Base-by-base conservation (phyloP, 2,113 vertebrate genomes). In the Vulpes lagopus region DNA sequence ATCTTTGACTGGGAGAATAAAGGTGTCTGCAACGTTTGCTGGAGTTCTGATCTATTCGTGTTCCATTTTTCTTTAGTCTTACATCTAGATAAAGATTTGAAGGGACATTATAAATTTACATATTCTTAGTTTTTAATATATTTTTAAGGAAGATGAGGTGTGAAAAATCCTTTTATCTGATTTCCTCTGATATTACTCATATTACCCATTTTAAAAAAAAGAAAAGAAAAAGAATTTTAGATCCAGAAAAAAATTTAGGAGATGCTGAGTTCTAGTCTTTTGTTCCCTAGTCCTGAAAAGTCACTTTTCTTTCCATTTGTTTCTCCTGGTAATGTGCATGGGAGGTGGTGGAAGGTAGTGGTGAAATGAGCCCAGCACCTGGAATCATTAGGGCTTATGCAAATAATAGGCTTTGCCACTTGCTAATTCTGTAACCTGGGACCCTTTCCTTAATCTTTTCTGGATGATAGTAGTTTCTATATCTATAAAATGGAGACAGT, bases 71-170 rank as follows among this genome's bases (percentile, higher is more conserved):
- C 87, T 94, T 94, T 78, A 85, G 71, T 67, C 27, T 94, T 49
- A 76, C 38, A 53, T 95, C 59, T 92, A 97, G 95, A 97, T 94
- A 94, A 96, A 97, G 91, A 96, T 65, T 96, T 16, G 22, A 94
- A 94, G 76, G 73, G 35, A 60, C 17, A 15, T 94, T 91, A 94
- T 89, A 55, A 97, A 96, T 92, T 95, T 67, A 92, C 51, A 51
- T 91, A 94, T 69, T 89, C 94, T 91, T 96, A 92, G 84, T 86
- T 97, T 97, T 94, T 85, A 95, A 91, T 96, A 89, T 96, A 85
- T 96, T 95, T 86, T 92, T 90, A 95, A 92, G 69, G 55, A 89
- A 95, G 87, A 88, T 74, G 78, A 96, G 69, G 91, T 91, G 62
- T 69, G 69, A 88, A 92, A 78, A 95, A 88, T 86, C 20, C 30